These are phyloP conservation scores for Halictus rubicundus DNA, from an alignment of 1,140 invertebrate genomes.

Conservation along the genomic window DNA sequence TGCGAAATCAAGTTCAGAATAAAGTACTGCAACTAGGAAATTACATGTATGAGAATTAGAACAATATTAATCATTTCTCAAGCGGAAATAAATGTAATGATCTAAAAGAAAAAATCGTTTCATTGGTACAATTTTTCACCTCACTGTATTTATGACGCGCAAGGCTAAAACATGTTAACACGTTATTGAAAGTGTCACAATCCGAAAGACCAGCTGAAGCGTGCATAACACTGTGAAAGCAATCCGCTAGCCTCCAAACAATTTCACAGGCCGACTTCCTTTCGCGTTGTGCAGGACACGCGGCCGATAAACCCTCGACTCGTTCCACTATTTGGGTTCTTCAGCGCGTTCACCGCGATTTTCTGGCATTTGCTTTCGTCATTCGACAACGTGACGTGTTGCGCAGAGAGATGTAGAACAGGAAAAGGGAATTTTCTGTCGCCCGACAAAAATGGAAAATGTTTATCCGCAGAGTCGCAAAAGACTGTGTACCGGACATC, in stretches of 20 bases:
- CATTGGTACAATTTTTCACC: no score
- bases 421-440: slow-evolving; percentile 10
- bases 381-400: neutral
- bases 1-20: no score
- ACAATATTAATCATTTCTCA: no score
- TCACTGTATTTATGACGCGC: no score
- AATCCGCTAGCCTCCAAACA: neutral
- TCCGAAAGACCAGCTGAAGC: neutral
- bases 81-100: no score
- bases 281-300: neutral
- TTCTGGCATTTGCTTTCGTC: neutral
- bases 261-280: slow-evolving; percentile 6
- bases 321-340: slow-evolving; percentile 6
- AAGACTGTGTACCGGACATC: slow-evolving; percentile 13
- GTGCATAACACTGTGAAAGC: no score
- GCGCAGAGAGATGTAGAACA: neutral
- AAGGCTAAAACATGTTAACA: no score
- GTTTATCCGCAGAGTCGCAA: neutral
- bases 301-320: slow-evolving; percentile 20
- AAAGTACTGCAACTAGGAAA: no score
- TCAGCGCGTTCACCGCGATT: slow-evolving; percentile 1
- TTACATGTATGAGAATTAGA: no score
- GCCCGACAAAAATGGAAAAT: slow-evolving; percentile 22
- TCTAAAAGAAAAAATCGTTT: no score
- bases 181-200: no score